Evolutionary conservation across 2,797 vertebrate species (phyloP).

Genomic region (Halcyon badia): DNA sequence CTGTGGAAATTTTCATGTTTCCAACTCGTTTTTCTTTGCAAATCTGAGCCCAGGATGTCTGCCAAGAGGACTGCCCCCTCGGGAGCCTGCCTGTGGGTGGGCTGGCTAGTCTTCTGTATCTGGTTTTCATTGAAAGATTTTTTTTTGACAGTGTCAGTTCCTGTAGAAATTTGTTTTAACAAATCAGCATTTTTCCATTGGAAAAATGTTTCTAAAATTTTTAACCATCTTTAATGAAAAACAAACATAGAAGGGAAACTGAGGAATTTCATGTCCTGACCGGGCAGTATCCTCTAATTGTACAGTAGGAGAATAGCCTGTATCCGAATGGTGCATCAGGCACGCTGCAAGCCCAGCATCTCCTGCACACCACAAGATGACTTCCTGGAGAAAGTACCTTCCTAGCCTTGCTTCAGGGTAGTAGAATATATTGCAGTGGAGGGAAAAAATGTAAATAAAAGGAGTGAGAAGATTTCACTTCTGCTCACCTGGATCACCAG

Average conservation of each 20-base stretch:
- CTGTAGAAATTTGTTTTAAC: conserved; percentile 23
- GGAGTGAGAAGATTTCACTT: neutral
- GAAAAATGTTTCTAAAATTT: neutral
- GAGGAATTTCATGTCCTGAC: neutral
- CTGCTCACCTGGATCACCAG: neutral
- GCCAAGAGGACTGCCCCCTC: conserved; percentile 10
- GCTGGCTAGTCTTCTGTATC: conserved; percentile 14
- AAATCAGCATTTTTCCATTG: neutral
- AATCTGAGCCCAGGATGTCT: conserved; percentile 23
- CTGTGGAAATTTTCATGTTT: conserved; percentile 37
- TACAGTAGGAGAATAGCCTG: neutral
- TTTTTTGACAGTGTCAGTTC: conserved; percentile 42
- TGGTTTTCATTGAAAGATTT: conserved; percentile 42
- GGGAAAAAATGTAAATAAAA: neutral
- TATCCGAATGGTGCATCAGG: neutral
- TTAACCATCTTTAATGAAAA: neutral
- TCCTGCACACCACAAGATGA: neutral
- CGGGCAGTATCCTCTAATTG: neutral
- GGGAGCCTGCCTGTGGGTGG: conserved; percentile 54
- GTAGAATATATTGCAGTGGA: neutral
- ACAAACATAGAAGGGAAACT: neutral
- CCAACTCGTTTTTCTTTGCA: conserved; percentile 22
- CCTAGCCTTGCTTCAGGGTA: neutral
- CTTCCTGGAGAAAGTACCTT: neutral
- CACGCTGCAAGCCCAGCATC: neutral